Conservation (phyloP, 2,113 vertebrate genomes). For the Anolis carolinensis region DNA sequence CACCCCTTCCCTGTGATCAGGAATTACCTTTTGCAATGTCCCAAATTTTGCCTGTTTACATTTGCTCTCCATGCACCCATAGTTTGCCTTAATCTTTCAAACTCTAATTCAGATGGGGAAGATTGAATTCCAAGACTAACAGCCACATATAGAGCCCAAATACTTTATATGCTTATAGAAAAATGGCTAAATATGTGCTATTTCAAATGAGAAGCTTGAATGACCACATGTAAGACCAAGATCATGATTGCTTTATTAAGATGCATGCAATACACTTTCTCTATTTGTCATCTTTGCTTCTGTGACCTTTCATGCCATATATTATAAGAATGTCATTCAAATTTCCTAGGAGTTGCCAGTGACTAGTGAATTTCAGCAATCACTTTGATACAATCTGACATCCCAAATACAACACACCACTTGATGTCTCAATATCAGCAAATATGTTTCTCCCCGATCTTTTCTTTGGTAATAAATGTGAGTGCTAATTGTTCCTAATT, state of each 20-base stretch:
- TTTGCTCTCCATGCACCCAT: background rate
- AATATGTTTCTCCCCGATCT: constrained; percentile 33
- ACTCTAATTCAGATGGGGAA: background rate
- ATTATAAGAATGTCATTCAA: background rate
- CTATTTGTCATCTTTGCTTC: background rate
- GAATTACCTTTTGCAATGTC: background rate
- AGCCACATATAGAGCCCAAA: too few species aligned
- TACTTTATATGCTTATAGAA: too few species aligned
- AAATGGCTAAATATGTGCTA: too few species aligned
- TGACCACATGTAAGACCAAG: background rate
- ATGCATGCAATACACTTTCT: background rate
- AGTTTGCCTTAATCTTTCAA: background rate
- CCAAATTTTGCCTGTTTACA: background rate
- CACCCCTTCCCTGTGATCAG: background rate
- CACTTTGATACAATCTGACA: background rate
- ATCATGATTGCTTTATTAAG: background rate
- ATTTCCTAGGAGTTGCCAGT: rapidly evolving
- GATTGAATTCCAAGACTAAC: background rate
- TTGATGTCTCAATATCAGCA: constrained; percentile 29
- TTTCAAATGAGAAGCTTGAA: background rate
- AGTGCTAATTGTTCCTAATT: constrained; percentile 62
- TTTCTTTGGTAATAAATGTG: constrained; percentile 38
- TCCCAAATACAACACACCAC: constrained; percentile 3
- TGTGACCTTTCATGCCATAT: background rate
- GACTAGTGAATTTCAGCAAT: constrained; percentile 5